Conservation (phyloP, 2,797 vertebrate species). For the Eulemur albifrons region DNA sequence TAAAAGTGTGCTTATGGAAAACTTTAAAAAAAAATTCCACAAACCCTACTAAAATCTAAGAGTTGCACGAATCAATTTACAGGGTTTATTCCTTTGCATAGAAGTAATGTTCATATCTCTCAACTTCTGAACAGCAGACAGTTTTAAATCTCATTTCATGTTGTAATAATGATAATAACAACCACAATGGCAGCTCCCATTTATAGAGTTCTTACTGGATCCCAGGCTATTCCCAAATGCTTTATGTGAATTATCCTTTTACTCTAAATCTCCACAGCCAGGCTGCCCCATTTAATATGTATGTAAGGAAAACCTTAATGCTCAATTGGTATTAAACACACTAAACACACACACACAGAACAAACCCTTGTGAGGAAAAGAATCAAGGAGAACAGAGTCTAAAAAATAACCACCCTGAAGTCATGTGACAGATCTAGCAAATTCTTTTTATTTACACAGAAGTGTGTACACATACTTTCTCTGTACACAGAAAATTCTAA, state of each 20-base stretch:
- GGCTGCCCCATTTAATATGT: background rate
- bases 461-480: slow-evolving; percentile 83
- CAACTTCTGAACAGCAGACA: slow-evolving; percentile 11
- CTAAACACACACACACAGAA: background rate
- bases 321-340: background rate
- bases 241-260: slow-evolving; percentile 29
- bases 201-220: background rate
- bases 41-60: slow-evolving; percentile 52
- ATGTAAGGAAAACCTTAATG: background rate
- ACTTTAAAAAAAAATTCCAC: background rate
- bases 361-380: background rate
- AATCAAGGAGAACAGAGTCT: background rate
- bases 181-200: background rate
- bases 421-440: slow-evolving; percentile 85
- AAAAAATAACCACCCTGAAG: slow-evolving; percentile 22
- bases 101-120: slow-evolving; percentile 4
- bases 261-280: background rate
- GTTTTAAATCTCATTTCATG: background rate
- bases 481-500: slow-evolving; percentile 83
- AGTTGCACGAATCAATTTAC: background rate
- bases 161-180: background rate
- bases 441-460: slow-evolving; percentile 88
- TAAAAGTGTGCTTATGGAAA: slow-evolving; percentile 50
- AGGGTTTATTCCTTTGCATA: background rate
- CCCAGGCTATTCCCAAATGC: background rate